Evolutionary conservation across 2,888 invertebrate species (phyloP).

Genomic region (Rotaria magnacalcarata): DNA sequence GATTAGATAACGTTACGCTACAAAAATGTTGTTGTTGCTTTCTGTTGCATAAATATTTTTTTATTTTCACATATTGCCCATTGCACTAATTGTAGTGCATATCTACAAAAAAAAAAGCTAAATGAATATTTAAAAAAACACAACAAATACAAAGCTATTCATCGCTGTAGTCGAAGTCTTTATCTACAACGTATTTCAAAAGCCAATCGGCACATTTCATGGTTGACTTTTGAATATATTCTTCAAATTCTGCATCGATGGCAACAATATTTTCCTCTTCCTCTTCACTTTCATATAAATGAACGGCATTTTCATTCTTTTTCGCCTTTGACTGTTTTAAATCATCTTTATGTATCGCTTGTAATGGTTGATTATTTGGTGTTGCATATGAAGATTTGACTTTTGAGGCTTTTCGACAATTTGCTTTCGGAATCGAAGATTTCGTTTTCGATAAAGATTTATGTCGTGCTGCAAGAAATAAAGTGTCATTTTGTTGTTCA

Average conservation of each 20-base stretch:
- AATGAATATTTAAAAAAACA: background rate
- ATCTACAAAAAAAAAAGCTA: background rate
- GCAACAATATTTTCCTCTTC: background rate
- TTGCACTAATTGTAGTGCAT: background rate
- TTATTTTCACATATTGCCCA: constrained; percentile 13
- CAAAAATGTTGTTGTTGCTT: background rate
- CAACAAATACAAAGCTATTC: background rate
- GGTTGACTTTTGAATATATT: background rate
- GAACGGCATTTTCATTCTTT: background rate
- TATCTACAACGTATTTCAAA: background rate
- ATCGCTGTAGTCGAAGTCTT: background rate
- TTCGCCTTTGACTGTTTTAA: background rate
- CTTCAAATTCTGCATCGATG: background rate
- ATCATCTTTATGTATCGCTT: background rate
- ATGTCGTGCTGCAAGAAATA: background rate
- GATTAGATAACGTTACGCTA: too few species aligned
- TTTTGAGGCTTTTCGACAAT: background rate
- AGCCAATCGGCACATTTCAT: constrained; percentile 10
- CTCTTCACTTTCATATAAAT: background rate
- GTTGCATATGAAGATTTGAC: background rate
- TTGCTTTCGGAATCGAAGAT: background rate
- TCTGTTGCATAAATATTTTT: background rate
- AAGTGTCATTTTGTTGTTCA: background rate
- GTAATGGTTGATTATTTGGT: background rate
- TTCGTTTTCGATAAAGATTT: background rate